These are phyloP conservation scores for Philantomba maxwellii DNA, from an alignment of 2,113 vertebrate species.

Conservation along the genomic window DNA sequence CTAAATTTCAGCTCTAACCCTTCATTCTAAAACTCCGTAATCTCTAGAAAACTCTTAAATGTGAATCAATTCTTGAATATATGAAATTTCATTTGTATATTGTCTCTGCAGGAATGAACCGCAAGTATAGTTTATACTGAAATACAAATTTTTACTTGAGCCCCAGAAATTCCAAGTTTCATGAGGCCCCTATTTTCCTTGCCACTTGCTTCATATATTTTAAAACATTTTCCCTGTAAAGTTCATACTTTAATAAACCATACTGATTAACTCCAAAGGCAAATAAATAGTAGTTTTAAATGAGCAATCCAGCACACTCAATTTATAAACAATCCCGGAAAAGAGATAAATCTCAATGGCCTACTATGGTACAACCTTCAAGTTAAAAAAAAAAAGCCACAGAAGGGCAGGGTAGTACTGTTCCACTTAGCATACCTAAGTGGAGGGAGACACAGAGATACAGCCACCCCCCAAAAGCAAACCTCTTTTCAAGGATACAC, in stretches of 20 bases:
- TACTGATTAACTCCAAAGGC: neutral
- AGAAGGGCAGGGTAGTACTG: accelerated
- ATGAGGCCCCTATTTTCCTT: neutral
- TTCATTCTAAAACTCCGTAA: neutral
- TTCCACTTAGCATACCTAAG: neutral
- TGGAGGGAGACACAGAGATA: neutral
- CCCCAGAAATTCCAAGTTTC: neutral
- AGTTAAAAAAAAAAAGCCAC: neutral
- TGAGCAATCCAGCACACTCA: neutral
- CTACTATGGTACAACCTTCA: neutral
- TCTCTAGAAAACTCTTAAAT: neutral
- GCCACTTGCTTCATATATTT: neutral
- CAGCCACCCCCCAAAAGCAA: neutral
- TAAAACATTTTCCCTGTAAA: neutral
- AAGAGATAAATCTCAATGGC: neutral
- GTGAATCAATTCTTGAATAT: neutral
- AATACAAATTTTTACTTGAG: neutral
- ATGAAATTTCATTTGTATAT: neutral
- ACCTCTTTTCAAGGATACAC: neutral
- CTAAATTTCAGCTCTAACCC: neutral
- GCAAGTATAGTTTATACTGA: neutral
- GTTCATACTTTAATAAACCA: neutral
- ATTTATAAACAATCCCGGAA: neutral
- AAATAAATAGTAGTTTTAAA: constrained; percentile 4
- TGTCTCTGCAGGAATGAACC: neutral